Evolutionary conservation across 2,113 vertebrate genomes (phyloP).

Genomic region (Apeltes quadracus): DNA sequence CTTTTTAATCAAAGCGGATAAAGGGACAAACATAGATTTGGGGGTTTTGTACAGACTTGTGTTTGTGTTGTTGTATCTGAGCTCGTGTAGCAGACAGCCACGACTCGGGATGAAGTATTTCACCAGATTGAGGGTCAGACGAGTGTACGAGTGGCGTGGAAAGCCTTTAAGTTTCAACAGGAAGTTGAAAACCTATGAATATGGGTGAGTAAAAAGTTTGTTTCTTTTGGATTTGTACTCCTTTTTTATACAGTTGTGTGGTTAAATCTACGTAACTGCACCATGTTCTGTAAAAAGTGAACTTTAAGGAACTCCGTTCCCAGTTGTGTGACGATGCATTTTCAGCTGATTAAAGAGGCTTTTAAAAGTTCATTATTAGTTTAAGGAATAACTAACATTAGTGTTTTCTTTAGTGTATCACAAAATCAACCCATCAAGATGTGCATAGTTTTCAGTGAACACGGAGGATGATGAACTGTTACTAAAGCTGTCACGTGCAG

Average conservation of each 20-base stretch:
- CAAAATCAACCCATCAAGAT: background rate
- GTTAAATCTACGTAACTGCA: background rate
- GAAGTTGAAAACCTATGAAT: conserved; percentile 73
- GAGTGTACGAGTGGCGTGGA: conserved; percentile 83
- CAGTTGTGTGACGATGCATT: background rate
- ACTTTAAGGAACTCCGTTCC: background rate
- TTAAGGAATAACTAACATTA: background rate
- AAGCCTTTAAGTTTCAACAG: conserved; percentile 70
- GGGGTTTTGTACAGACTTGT: background rate
- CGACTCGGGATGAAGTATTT: conserved; percentile 76
- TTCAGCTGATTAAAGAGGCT: background rate
- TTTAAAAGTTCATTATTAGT: background rate
- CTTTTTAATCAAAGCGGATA: background rate
- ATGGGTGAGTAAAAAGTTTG: conserved; percentile 58
- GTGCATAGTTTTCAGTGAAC: background rate
- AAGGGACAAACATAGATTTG: background rate
- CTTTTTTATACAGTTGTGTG: background rate
- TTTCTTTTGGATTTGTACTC: background rate
- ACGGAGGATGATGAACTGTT: background rate
- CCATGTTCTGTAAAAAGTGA: background rate
- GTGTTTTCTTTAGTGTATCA: background rate
- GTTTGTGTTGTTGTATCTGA: background rate
- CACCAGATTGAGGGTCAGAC: conserved; percentile 73
- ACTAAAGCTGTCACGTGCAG: background rate
- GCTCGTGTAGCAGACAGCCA: background rate